A percentile compares a stretch with the other conserved stretches of the same genome.
phyloP scores from a whole-genome alignment of 2,113 vertebrate species.

The Rhea pennata region DNA sequence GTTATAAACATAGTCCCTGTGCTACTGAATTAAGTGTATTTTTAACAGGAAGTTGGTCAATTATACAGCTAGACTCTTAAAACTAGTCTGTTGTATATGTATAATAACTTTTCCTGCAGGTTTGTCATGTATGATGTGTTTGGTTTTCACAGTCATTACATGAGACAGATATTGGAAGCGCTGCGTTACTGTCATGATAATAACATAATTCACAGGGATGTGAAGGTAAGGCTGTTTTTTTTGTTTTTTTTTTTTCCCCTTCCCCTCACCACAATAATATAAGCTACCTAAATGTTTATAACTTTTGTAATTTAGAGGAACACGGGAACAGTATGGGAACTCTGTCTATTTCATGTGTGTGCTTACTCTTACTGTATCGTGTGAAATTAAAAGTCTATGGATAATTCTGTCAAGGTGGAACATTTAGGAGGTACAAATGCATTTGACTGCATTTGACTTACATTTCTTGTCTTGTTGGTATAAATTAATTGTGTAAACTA shows the following conservation, averaged over 20 bases:
- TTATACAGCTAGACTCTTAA: not conserved
- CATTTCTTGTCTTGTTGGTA: constrained; percentile 15
- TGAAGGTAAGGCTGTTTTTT: constrained; percentile 86
- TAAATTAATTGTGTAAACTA: constrained; percentile 14
- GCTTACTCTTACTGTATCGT: not conserved
- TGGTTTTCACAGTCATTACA: constrained; percentile 92
- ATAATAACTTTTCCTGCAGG: not conserved
- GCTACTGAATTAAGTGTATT: not conserved
- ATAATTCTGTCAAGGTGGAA: not conserved
- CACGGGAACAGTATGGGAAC: not conserved
- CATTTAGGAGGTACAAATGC: not conserved
- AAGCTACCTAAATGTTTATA: not conserved
- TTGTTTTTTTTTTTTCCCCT: not conserved
- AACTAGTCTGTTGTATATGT: not conserved
- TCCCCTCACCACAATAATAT: not conserved
- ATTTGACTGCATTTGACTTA: not conserved
- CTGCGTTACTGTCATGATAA: constrained; percentile 99
- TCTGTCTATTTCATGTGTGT: not conserved
- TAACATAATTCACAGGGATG: constrained; percentile 98
- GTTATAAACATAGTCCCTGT: not conserved
- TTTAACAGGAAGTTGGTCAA: not conserved
- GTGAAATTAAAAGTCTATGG: not conserved
- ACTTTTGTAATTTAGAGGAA: not conserved
- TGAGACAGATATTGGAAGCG: constrained; percentile 98
- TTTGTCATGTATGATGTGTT: constrained; percentile 51